These are phyloP conservation scores for Sarcophaga subvicina DNA, from an alignment of 2,888 invertebrate genomes.

Conservation along the genomic window DNA sequence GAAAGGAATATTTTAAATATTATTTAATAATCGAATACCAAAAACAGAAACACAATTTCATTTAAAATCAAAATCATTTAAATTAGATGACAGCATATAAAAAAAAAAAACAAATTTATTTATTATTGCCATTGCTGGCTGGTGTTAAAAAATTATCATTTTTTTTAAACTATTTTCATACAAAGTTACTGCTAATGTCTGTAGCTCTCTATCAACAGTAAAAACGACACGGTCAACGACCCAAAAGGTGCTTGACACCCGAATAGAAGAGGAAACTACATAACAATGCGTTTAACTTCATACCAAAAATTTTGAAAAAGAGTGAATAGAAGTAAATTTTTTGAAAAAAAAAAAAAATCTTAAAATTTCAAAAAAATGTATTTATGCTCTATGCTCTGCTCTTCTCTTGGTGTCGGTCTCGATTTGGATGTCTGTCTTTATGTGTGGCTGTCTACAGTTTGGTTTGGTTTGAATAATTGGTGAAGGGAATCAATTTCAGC, in stretches of 20 bases:
- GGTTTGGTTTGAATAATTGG: slow-evolving; percentile 47
- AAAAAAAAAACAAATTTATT: no score
- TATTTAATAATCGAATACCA: no score
- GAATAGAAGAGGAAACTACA: slow-evolving; percentile 56
- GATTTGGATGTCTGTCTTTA: background rate
- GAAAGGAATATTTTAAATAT: no score
- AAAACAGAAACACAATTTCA: background rate
- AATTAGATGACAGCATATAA: background rate
- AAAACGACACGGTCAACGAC: slow-evolving; percentile 58
- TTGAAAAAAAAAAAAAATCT: background rate
- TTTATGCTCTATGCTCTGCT: no score
- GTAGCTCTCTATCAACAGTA: background rate
- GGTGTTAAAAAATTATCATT: slow-evolving; percentile 27
- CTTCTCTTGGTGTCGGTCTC: no score
- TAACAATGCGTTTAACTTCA: slow-evolving; percentile 58
- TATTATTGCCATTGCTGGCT: no score
- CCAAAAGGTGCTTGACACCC: slow-evolving; percentile 63
- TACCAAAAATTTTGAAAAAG: slow-evolving; percentile 24
- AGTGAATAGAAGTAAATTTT: slow-evolving; percentile 19
- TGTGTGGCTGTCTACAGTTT: background rate
- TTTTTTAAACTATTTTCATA: slow-evolving; percentile 37
- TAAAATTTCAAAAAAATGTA: slow-evolving; percentile 18
- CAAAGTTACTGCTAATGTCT: background rate
- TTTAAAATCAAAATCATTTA: slow-evolving; percentile 15
- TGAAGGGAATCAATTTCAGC: slow-evolving; percentile 47